A percentile compares a stretch with the other conserved stretches of the same genome.
Conservation (phyloP, 2,888 invertebrate species). For the Smittia aterrima region DNA sequence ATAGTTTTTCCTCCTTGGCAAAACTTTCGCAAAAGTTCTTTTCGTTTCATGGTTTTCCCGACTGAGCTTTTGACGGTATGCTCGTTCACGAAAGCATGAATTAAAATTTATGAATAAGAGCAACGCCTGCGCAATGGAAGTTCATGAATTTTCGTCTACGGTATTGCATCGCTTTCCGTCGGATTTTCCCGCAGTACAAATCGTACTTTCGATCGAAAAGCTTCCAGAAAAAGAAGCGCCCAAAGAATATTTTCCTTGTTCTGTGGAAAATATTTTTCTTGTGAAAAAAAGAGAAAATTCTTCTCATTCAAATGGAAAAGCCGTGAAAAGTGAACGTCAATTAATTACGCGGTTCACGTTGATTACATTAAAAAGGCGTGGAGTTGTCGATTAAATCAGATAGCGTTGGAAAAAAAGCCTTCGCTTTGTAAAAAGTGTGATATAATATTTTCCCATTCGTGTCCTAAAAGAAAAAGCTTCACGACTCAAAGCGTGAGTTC, state of each 20-base stretch:
- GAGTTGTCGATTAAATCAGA: not conserved
- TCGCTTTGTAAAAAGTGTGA: not conserved
- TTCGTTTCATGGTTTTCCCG: not conserved
- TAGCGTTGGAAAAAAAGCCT: not conserved
- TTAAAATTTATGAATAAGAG: constrained; percentile 28
- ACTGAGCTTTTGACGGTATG: not conserved
- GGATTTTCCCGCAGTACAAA: constrained; percentile 35
- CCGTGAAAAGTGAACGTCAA: not conserved
- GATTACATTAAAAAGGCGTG: not conserved
- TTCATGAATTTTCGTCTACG: not conserved
- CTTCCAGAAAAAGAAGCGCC: constrained; percentile 14
- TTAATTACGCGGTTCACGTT: not conserved
- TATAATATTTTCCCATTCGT: not conserved
- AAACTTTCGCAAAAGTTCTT: not conserved
- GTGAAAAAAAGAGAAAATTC: not conserved
- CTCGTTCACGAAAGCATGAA: constrained; percentile 8
- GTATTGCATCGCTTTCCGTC: constrained; percentile 2
- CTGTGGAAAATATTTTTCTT: not conserved
- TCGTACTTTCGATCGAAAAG: constrained; percentile 39
- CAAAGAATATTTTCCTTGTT: not conserved
- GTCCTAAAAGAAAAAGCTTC: not conserved
- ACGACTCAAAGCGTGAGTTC: not conserved
- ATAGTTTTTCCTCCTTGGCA: too few relatives aligned
- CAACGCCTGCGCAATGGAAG: not conserved
- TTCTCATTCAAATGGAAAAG: not conserved